A percentile compares a stretch with the other conserved stretches of the same genome.
Conservation (phyloP, 2,888 invertebrate species). For the Lasioglossum malachurum region DNA sequence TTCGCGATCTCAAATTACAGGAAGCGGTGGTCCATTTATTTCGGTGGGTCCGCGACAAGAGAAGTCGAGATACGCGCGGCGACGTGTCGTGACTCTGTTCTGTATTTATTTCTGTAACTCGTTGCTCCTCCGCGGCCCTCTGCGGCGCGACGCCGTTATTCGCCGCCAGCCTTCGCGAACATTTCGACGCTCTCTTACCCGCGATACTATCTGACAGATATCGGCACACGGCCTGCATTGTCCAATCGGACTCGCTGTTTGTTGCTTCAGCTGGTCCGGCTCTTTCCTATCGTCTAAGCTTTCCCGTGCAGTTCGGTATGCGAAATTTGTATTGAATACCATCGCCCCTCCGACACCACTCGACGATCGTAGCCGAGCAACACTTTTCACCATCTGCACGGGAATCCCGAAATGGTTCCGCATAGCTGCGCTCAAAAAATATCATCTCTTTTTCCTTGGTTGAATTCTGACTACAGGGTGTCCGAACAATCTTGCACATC, state of each 20-base stretch:
- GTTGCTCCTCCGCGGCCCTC: constrained; percentile 37
- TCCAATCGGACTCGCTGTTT: constrained; percentile 44
- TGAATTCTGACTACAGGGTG: too few relatives aligned
- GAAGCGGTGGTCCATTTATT: constrained; percentile 72
- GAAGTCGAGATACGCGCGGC: constrained; percentile 10
- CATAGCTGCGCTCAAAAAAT: not conserved
- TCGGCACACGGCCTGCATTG: constrained; percentile 43
- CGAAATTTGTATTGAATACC: constrained; percentile 38
- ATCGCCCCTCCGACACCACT: not conserved
- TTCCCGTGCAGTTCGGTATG: constrained; percentile 19
- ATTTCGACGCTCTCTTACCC: constrained; percentile 23
- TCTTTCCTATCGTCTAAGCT: constrained; percentile 45
- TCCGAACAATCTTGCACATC: too few relatives aligned
- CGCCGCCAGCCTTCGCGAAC: constrained; percentile 54
- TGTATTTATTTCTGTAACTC: constrained; percentile 71
- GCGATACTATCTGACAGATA: constrained; percentile 28
- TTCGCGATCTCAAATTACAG: constrained; percentile 71
- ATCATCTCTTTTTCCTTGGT: not conserved
- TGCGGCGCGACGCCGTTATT: constrained; percentile 40
- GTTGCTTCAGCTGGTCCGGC: constrained; percentile 54
- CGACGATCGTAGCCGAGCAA: constrained; percentile 1
- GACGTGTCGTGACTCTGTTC: constrained; percentile 56
- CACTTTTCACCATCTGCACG: constrained; percentile 4
- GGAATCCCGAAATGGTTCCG: constrained; percentile 4
- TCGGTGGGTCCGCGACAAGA: constrained; percentile 52